These are phyloP conservation scores for Gnathonemus longibarbis DNA, from an alignment of 2,113 vertebrate genomes.

Conservation along the genomic window DNA sequence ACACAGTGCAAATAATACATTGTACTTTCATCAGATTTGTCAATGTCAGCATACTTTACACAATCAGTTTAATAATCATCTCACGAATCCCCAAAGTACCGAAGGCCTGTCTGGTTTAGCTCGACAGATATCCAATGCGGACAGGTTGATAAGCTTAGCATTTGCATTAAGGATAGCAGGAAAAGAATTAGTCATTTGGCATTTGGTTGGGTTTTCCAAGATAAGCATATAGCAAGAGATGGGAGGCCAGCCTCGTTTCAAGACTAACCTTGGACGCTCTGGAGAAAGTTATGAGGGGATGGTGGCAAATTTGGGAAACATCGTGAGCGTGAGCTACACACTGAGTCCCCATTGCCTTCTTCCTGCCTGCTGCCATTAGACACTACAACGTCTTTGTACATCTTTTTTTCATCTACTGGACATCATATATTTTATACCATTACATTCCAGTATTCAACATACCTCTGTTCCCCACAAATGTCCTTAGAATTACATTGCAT, in stretches of 20 bases:
- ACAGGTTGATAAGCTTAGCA: not conserved
- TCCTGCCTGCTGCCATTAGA: not conserved
- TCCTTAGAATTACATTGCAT: not conserved
- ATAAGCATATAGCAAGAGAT: not conserved
- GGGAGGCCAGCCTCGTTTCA: not conserved
- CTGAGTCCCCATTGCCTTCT: not conserved
- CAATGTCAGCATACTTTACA: not conserved
- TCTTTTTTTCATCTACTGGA: not conserved
- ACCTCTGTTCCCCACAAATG: not conserved
- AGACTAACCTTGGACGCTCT: not conserved
- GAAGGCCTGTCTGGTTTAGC: not conserved
- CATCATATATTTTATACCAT: not conserved
- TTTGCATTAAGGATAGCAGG: not conserved
- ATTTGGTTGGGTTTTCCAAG: not conserved
- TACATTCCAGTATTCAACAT: not conserved
- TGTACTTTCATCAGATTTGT: not conserved
- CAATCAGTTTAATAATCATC: not conserved
- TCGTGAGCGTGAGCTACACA: not conserved
- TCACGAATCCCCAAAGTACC: not conserved
- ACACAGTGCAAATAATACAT: not conserved
- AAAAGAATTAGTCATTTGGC: not conserved
- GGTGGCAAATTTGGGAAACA: not conserved
- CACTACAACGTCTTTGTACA: not conserved
- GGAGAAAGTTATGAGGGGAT: not conserved
- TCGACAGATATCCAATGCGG: not conserved